phyloP scores from a whole-genome alignment of 2,797 vertebrate genomes.

The Sebastes trivittatus region DNA sequence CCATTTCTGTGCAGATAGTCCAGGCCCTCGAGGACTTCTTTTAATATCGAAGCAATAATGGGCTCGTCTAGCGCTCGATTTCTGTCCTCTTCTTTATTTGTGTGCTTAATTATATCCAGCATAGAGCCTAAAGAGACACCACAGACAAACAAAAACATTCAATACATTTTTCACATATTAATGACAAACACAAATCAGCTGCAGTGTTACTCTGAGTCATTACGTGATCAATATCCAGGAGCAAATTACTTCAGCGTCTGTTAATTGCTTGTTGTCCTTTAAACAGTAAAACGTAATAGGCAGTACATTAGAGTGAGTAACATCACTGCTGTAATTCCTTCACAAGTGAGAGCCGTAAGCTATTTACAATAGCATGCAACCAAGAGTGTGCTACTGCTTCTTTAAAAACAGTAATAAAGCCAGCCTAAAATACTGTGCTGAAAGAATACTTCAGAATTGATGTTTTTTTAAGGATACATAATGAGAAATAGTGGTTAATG shows the following conservation, averaged over 20 bases:
- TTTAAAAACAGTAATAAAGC: neutral
- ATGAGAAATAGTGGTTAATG: neutral
- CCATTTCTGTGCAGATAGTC: slow-evolving; percentile 98
- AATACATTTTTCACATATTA: neutral
- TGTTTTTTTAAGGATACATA: neutral
- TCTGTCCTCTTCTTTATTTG: slow-evolving; percentile 92
- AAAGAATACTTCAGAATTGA: neutral
- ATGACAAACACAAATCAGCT: slow-evolving; percentile 9
- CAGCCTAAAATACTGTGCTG: neutral
- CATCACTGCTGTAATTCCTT: neutral
- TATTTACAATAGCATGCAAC: neutral
- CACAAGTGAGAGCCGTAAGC: neutral
- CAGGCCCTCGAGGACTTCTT: slow-evolving; percentile 96
- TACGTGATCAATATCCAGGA: slow-evolving; percentile 1
- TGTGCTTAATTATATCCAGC: slow-evolving; percentile 98
- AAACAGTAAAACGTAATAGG: neutral
- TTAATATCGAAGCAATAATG: slow-evolving; percentile 97
- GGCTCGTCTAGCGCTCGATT: slow-evolving; percentile 93
- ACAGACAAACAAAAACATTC: neutral
- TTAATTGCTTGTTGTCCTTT: slow-evolving; percentile 10
- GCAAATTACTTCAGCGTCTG: neutral
- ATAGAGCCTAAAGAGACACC: slow-evolving; percentile 88
- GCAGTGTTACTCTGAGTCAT: neutral
- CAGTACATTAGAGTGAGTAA: neutral
- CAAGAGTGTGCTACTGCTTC: neutral